A percentile compares a stretch with the other conserved stretches of the same genome.
Evolutionary conservation across 1,140 invertebrate genomes (phyloP).

Genomic region (Sminthurides bifidus): DNA sequence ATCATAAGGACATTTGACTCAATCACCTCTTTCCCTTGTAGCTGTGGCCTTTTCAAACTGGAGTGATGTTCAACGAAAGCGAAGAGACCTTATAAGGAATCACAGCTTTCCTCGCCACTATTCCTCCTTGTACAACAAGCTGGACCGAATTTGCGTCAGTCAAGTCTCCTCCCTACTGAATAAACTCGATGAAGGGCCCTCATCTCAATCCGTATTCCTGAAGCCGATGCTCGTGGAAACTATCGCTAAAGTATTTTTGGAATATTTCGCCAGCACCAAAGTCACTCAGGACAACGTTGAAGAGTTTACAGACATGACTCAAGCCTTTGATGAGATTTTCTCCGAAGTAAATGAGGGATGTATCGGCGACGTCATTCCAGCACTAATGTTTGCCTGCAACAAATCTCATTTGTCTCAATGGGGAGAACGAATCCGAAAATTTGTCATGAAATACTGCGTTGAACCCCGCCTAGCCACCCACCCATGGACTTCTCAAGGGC

Average conservation of each 20-base stretch:
- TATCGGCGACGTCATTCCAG: conserved; percentile 75
- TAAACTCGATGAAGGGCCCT: no score
- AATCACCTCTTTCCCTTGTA: no score
- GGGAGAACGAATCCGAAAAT: conserved; percentile 57
- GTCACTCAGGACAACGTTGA: conserved; percentile 53
- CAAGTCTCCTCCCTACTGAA: conserved; percentile 27
- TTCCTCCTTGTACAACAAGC: conserved; percentile 49
- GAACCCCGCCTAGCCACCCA: conserved; percentile 7
- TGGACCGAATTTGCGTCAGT: conserved; percentile 30
- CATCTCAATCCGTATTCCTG: conserved; percentile 35
- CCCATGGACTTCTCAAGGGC: not conserved
- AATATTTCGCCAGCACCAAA: conserved; percentile 66
- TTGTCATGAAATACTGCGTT: conserved; percentile 59
- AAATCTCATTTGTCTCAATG: conserved; percentile 54
- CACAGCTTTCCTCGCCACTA: conserved; percentile 64
- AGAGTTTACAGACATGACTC: conserved; percentile 50
- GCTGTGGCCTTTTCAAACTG: conserved; percentile 75
- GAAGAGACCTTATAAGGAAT: conserved; percentile 59
- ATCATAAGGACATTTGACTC: no score
- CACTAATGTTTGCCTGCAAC: conserved; percentile 61
- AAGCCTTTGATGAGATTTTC: conserved; percentile 72
- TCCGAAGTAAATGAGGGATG: conserved; percentile 70
- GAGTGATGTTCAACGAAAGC: conserved; percentile 63
- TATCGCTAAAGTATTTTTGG: conserved; percentile 70
- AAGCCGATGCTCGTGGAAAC: conserved; percentile 53